Conservation (phyloP, 2,888 invertebrate species). For the Tyria jacobaeae region DNA sequence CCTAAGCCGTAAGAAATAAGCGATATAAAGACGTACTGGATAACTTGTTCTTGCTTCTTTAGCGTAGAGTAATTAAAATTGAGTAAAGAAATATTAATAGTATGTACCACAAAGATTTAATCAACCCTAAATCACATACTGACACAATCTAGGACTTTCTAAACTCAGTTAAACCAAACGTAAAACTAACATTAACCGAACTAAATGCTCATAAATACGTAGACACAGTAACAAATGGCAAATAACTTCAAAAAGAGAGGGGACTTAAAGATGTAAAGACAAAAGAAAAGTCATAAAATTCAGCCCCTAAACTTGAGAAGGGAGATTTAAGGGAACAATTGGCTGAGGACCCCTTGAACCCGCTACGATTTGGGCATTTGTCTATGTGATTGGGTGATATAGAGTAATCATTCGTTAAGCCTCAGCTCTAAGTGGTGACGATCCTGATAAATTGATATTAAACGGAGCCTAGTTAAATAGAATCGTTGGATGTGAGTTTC, state of each 20-base stretch:
- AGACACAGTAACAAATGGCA: conserved; percentile 41
- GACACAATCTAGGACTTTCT: conserved; percentile 3
- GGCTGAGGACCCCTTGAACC: conserved; percentile 44
- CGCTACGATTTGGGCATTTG: conserved; percentile 43
- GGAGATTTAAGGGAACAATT: conserved; percentile 50
- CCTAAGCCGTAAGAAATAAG: too few species aligned
- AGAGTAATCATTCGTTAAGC: conserved; percentile 46
- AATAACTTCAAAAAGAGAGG: conserved; percentile 36
- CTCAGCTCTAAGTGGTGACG: conserved; percentile 21
- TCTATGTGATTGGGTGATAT: conserved; percentile 44
- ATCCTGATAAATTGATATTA: conserved; percentile 52
- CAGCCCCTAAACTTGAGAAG: conserved; percentile 29
- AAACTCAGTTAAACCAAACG: conserved; percentile 21
- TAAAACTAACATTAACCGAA: conserved; percentile 39
- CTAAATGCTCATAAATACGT: conserved; percentile 41
- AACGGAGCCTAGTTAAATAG: conserved; percentile 31
- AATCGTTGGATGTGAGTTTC: conserved; percentile 16
- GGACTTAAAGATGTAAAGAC: conserved; percentile 36
- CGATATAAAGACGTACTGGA: too few species aligned
- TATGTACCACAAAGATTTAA: background rate
- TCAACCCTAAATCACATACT: background rate
- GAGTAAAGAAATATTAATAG: too few species aligned
- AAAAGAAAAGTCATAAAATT: conserved; percentile 49
- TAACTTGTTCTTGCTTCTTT: too few species aligned
- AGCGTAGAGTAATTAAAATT: too few species aligned